phyloP scores from a whole-genome alignment of 2,888 invertebrate genomes.

The Digitonthophagus gazella region DNA sequence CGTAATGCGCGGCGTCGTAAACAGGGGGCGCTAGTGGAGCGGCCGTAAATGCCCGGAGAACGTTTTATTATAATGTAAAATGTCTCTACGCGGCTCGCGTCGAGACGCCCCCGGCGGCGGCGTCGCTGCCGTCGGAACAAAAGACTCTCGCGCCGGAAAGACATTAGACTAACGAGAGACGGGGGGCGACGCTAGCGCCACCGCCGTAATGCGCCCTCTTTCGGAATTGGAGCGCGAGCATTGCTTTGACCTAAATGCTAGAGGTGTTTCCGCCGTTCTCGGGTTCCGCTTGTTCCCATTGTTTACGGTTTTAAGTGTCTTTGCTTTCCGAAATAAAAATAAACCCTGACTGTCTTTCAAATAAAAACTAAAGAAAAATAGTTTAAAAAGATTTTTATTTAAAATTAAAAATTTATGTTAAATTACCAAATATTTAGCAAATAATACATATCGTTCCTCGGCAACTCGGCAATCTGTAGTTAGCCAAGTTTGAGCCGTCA shows the following conservation, averaged over 20 bases:
- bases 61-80: slow-evolving; percentile 42
- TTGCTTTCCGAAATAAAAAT: not conserved
- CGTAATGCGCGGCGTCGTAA: slow-evolving; percentile 21
- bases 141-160: not conserved
- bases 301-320: not conserved
- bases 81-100: slow-evolving; percentile 27
- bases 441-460: not conserved
- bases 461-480: not conserved
- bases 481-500: slow-evolving; percentile 1
- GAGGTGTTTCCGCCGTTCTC: not conserved
- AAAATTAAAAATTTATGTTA: not conserved
- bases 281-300: not conserved
- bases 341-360: no score
- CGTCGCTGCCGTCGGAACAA: slow-evolving; percentile 5
- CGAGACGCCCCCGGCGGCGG: not conserved
- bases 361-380: not conserved
- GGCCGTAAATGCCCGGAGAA: slow-evolving; percentile 39
- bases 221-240: not conserved
- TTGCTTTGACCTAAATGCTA: not conserved
- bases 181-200: not conserved
- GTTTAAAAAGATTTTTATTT: no score
- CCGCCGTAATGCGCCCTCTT: not conserved
- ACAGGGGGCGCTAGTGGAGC: slow-evolving; percentile 21
- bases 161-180: slow-evolving; percentile 8
- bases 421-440: not conserved